Evolutionary conservation across 2,888 invertebrate species (phyloP), one percentile per base, ranked within the genome.

Genomic region (Scaptomyza reducta): DNA sequence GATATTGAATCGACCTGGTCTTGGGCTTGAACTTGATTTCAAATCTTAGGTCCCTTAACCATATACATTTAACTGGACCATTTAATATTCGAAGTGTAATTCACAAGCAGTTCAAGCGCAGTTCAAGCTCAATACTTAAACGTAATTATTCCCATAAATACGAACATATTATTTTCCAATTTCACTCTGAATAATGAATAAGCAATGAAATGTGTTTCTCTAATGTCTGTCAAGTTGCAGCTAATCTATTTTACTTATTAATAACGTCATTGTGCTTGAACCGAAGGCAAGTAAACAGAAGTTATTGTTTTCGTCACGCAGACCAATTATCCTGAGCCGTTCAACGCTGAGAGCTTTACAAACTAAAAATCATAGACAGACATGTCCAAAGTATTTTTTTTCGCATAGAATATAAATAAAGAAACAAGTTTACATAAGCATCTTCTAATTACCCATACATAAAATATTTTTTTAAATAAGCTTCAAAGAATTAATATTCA

Each of bases 1-100:
- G 38, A 44, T 50, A 51, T 61, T 38, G 29, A 31, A 25, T 33
- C 31, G 45, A 45, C 13, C 25, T 14, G 61, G 16, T 13, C 18
- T 22, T 38, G 18, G 22, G 7, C 22, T 13, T 49, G 29, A 27
- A 7, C n/a, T 22, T 57, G 31, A 1, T 6, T 29, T 10, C 9
- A 18, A 10, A 10, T 22, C 33, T n/a, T 3, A 14, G 35, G 6
- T 38, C 9, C 11, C 11, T 14, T 18, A n/a, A 13, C 16, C 0
- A n/a, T 33, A 18, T 18, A 22, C 18, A 18, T n/a, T 29, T 18
- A 33, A 13, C 10, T 13, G 9, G n/a, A 0, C 31, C 9, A 10
- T n/a, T 33, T 49, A 22, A 40, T 40, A 40, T 40, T 3, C 40
- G 40, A n/a, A 10, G 14, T 44, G 47, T 2, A 50, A 41, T 31